Conservation (phyloP, 2,797 vertebrate genomes). For the Poeciliopsis infans region DNA sequence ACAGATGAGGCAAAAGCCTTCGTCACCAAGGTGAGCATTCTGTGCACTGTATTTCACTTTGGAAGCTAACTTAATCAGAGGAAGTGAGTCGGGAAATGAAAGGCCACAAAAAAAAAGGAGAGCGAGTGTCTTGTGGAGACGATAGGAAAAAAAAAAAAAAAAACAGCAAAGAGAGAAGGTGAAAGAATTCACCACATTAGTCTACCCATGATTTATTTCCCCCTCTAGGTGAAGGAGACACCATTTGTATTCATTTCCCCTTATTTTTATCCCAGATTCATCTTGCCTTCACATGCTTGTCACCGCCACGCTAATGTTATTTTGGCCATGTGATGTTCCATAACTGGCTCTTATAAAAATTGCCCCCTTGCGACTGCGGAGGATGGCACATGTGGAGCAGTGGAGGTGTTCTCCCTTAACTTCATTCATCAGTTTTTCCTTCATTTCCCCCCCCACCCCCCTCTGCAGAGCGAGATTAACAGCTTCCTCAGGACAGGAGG, state of each 20-base stretch:
- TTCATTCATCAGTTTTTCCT: constrained; percentile 45
- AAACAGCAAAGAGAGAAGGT: constrained; percentile 25
- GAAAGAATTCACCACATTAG: constrained; percentile 67
- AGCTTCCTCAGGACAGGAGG: constrained; percentile 70
- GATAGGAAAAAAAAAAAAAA: background rate
- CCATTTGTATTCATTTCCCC: constrained; percentile 84
- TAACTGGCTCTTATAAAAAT: constrained; percentile 83
- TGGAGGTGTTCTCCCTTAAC: constrained; percentile 21
- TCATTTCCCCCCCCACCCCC: background rate
- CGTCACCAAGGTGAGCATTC: background rate
- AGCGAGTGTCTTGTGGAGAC: constrained; percentile 9
- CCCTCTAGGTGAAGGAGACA: constrained; percentile 74
- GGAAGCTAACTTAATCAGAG: constrained; percentile 65
- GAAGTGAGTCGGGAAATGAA: constrained; percentile 54
- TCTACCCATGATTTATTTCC: constrained; percentile 80
- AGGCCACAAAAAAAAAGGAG: constrained; percentile 31
- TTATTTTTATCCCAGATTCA: constrained; percentile 80
- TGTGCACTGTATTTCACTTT: constrained; percentile 17
- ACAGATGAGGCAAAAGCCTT: background rate
- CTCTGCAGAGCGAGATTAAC: constrained; percentile 55
- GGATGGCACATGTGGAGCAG: constrained; percentile 49
- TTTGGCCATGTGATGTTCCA: constrained; percentile 74
- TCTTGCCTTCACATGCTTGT: constrained; percentile 76
- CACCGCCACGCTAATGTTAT: constrained; percentile 73
- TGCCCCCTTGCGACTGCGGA: constrained; percentile 69